Base-by-base conservation (phyloP, 2,888 invertebrate genomes). In the Leucoma salicis region DNA sequence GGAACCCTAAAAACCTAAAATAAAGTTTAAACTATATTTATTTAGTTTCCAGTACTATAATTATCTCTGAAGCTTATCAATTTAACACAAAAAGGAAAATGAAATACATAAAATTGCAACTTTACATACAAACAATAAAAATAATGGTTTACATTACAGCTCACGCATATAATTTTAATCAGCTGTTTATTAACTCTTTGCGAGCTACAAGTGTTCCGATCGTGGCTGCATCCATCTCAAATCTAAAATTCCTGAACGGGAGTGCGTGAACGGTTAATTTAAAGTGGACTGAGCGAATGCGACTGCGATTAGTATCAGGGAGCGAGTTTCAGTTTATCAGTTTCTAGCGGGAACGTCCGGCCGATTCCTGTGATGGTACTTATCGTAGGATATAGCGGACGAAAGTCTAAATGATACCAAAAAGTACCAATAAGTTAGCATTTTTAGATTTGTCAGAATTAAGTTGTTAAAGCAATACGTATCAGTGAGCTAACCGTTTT, bases 261-360 rank as follows among this genome's bases (percentile, higher is more conserved):
- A 81, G 80, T 79, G 82, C 81, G 83, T 81, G 81, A 84, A 84
- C 82, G 73, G 82, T 87, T 87, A 86, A 87, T 85, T 85, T 85
- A 87, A 84, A 83, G 81, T 78, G 77, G 74, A 71, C 65, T 75
- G 77, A 70, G 74, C 78, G 79, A 74, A 75, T 76, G 80, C 76
- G 74, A 70, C 74, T 66, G 73, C 72, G 87, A 89, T 89, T 74
- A 43, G 70, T 88, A 89, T 88, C 88, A 70, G 47, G 70, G 63
- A 79, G 82, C 86, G 74, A 78, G 86, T 82, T 83, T 79, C 80
- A 80, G 77, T 81, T 84, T 88, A 89, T 89, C 88, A 79, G 85
- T 80, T 75, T 83, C 86, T 87, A 89, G 88, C 82, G 78, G 76
- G 80, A 77, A 84, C 83, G 82, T 86, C 85, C 83, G 82, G 71